These are phyloP conservation scores for Atlantisia rogersi DNA, from an alignment of 2,113 vertebrate species.

Conservation along the genomic window DNA sequence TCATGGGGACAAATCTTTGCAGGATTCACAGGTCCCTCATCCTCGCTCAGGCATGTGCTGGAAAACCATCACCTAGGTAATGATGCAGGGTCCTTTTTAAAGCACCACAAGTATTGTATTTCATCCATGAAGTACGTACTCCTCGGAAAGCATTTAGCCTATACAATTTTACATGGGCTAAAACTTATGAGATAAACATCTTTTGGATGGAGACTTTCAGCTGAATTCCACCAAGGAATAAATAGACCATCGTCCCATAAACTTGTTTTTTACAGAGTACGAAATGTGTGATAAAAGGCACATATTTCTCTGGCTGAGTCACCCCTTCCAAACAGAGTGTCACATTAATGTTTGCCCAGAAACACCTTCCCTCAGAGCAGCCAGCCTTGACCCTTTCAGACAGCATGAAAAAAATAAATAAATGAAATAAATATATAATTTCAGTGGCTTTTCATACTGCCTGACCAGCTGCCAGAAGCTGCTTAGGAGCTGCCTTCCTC, in stretches of 20 bases:
- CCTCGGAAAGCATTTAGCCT: not conserved
- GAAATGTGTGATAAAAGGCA: not conserved
- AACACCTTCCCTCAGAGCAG: slow-evolving; percentile 19
- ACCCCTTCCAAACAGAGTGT: not conserved
- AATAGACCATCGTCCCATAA: not conserved
- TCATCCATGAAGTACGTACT: not conserved
- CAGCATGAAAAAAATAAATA: not conserved
- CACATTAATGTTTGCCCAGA: not conserved
- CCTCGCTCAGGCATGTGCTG: not conserved
- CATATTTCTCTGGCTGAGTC: slow-evolving; percentile 6
- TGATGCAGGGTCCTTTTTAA: not conserved
- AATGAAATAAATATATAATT: not conserved
- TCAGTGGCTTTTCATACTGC: not conserved
- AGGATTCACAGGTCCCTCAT: not conserved
- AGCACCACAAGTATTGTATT: not conserved
- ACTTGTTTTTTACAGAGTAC: not conserved
- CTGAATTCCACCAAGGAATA: not conserved
- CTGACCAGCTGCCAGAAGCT: slow-evolving; percentile 8
- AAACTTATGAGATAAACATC: not conserved
- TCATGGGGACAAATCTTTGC: not conserved
- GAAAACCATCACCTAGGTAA: not conserved
- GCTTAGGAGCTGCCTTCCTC: not conserved
- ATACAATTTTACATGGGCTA: not conserved
- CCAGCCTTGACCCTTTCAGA: slow-evolving; percentile 17
- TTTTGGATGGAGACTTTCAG: not conserved